Evolutionary conservation across 2,113 vertebrate genomes (phyloP), one percentile per base, ranked within the genome.

Genomic region (Machaerirhynchus nigripectus): DNA sequence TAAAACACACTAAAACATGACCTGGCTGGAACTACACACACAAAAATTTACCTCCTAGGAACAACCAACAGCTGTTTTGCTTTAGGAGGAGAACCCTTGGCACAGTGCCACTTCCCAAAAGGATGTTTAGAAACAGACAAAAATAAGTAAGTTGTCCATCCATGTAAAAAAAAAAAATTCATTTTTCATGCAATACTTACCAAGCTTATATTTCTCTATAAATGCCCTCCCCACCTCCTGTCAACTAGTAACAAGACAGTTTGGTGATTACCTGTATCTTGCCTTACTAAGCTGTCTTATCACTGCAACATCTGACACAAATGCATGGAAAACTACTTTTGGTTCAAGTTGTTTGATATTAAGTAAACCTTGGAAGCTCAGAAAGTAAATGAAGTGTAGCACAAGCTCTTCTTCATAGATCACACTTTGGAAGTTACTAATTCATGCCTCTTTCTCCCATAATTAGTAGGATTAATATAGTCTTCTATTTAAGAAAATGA

Each of bases 31-130:
- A 96, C 14, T 9, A 50, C 37, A 83, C 16, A 75, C 14, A 69
- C 3, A 31, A 18, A 52, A 89, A 61, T n/a, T 2, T 10, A 73
- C 46, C 40, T 68, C 80, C 57, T 73, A 77, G 42, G 37, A 90
- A 88, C 4, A 90, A 87, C 12, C 46, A 94, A 90, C 63, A 94
- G 88, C 37, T 90, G 68, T 90, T 95, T 84, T 86, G 71, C 92
- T 94, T 84, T 42, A 92, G 90, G 82, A 89, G 26, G 14, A 71
- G 26, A 80, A 76, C 55, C 83, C 18, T 39, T 87, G 88, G 75
- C 90, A 93, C 26, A 71, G 17, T 33, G 82, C 57, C 85, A 94
- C 19, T 42, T 83, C 46, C 75, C 92, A 94, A 86, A 85, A 74
- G 15, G 30, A 86, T 93, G 30, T 64, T 93, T 63, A 91, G 18